Conservation (phyloP, 2,113 vertebrate species). For the Chaenocephalus aceratus region DNA sequence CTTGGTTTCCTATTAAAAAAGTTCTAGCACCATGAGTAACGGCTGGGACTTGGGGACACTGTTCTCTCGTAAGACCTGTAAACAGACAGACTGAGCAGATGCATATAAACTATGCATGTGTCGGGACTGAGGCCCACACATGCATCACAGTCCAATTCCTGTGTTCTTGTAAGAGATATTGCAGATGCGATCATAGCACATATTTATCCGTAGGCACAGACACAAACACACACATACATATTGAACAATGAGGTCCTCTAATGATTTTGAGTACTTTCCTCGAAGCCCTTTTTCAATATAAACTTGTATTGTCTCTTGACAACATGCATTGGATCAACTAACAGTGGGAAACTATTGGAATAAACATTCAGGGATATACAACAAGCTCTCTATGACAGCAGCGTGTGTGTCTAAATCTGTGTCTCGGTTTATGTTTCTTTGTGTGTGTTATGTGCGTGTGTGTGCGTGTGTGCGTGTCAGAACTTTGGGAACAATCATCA, state of each 20-base stretch:
- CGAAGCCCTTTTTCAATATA: constrained; percentile 62
- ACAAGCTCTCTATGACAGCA: neutral
- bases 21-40: constrained; percentile 64
- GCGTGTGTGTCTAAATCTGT: no score
- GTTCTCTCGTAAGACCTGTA: constrained; percentile 38
- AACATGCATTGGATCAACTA: constrained; percentile 55
- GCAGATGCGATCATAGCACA: constrained; percentile 11
- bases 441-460: no score
- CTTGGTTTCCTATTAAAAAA: constrained; percentile 65
- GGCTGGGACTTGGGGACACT: constrained; percentile 24
- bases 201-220: constrained; percentile 16
- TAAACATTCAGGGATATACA: constrained; percentile 60
- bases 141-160: constrained; percentile 22
- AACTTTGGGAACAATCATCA: no score
- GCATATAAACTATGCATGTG: constrained; percentile 29
- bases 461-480: no score
- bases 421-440: no score
- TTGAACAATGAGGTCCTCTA: constrained; percentile 59
- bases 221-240: constrained; percentile 11
- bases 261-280: constrained; percentile 73
- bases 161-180: constrained; percentile 18
- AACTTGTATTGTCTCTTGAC: constrained; percentile 69
- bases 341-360: constrained; percentile 33
- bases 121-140: constrained; percentile 37
- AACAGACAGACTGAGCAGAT: constrained; percentile 48